Percentiles rank a stretch among this genome's conserved stretches.
These are phyloP conservation scores for Nerophis ophidion DNA, from an alignment of 2,113 vertebrate species.

Conservation along the genomic window DNA sequence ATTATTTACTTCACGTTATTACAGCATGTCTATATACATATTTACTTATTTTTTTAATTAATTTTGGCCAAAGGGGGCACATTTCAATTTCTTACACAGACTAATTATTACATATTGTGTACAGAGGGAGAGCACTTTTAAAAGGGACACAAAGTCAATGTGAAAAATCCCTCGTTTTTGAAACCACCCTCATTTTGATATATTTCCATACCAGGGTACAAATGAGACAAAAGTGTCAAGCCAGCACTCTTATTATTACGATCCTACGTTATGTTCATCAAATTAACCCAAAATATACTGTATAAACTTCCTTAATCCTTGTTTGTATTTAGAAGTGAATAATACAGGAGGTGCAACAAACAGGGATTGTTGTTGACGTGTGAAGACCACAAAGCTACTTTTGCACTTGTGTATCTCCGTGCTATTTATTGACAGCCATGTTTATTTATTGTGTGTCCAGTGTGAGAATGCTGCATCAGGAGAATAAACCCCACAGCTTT, in stretches of 20 bases:
- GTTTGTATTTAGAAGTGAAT: no score
- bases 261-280: neutral
- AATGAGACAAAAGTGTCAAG: neutral
- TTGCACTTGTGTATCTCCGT: conserved; percentile 24
- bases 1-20: no score
- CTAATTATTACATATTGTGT: no score
- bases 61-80: no score
- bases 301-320: neutral
- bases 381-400: neutral
- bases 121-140: no score
- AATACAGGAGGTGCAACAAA: no score
- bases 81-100: no score
- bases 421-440: conserved; percentile 75
- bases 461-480: conserved; percentile 59
- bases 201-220: neutral
- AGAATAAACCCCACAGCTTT: conserved; percentile 64
- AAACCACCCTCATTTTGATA: neutral
- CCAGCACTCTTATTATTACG: neutral
- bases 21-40: no score
- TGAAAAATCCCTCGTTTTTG: no score
- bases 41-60: no score
- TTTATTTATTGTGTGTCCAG: conserved; percentile 70
- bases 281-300: neutral
- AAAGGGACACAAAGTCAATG: no score
- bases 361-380: no score